Evolutionary conservation across 2,888 invertebrate genomes (phyloP).

Genomic region (Epicampocera succincta): DNA sequence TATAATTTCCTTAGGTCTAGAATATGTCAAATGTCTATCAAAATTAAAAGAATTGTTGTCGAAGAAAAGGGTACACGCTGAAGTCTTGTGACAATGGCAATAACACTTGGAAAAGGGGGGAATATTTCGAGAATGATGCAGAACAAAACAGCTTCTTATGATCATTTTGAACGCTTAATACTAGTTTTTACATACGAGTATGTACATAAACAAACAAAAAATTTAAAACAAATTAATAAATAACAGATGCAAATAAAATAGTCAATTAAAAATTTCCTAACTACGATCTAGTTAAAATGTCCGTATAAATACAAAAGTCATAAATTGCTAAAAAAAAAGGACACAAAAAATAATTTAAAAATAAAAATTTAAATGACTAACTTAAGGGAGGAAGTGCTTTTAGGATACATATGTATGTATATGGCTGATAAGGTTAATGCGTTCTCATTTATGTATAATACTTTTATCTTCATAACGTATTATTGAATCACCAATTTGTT

Average conservation of each 20-base stretch:
- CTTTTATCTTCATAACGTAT: slow-evolving; percentile 81
- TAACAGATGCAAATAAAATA: slow-evolving; percentile 37
- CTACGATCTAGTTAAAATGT: slow-evolving; percentile 36
- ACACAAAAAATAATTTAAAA: slow-evolving; percentile 13
- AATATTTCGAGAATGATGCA: no score
- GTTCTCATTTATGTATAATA: slow-evolving; percentile 77
- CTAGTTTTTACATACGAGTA: background rate
- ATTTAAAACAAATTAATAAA: slow-evolving; percentile 55
- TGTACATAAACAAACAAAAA: slow-evolving; percentile 36
- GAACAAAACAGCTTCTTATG: no score
- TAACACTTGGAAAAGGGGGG: no score
- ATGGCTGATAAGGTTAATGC: slow-evolving; percentile 2
- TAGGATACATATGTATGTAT: background rate
- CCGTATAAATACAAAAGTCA: slow-evolving; percentile 7
- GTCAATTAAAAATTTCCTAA: slow-evolving; percentile 56
- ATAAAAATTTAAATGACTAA: slow-evolving; percentile 3
- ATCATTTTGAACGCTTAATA: no score
- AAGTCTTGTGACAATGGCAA: no score
- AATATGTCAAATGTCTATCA: no score
- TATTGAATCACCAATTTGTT: slow-evolving; percentile 81
- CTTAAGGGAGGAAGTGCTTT: slow-evolving; percentile 10
- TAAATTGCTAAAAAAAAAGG: background rate
- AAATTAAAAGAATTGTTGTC: no score
- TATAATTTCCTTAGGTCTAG: no score
- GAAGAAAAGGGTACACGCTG: no score